A percentile compares a stretch with the other conserved stretches of the same genome.
Conservation (phyloP, 2,113 vertebrate species). For the Heterochromis multidens region DNA sequence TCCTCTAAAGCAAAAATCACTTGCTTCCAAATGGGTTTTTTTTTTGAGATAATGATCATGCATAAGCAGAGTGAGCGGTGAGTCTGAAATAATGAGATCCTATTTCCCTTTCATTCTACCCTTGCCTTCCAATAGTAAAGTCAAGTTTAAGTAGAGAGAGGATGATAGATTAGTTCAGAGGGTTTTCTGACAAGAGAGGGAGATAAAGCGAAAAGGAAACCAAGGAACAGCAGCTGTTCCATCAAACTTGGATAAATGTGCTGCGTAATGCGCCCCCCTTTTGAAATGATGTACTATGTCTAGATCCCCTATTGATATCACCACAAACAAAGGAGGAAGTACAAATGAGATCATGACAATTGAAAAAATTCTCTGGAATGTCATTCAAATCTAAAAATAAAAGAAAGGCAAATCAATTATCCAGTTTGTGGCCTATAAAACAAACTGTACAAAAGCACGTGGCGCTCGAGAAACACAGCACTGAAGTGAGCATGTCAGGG, state of each 20-base stretch:
- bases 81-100: conserved; percentile 74
- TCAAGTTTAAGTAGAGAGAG: conserved; percentile 51
- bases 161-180: conserved; percentile 58
- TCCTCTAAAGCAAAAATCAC: conserved; percentile 44
- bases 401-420: conserved; percentile 55
- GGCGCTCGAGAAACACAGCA: background rate
- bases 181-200: conserved; percentile 42
- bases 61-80: conserved; percentile 45
- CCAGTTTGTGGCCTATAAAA: conserved; percentile 45
- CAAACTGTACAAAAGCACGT: conserved; percentile 6
- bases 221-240: conserved; percentile 47
- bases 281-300: conserved; percentile 25
- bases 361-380: conserved; percentile 70
- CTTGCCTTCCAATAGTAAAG: conserved; percentile 53
- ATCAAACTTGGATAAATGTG: conserved; percentile 60
- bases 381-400: conserved; percentile 75
- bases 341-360: conserved; percentile 71
- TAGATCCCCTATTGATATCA: conserved; percentile 39
- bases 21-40: conserved; percentile 56
- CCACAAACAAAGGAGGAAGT: conserved; percentile 24
- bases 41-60: conserved; percentile 68
- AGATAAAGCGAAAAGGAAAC: conserved; percentile 25
- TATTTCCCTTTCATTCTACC: conserved; percentile 63
- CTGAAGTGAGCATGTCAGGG: conserved; percentile 16
- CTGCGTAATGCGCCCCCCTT: conserved; percentile 51